phyloP scores from a whole-genome alignment of 2,797 vertebrate species.

The Lepilemur septentrionalis region DNA sequence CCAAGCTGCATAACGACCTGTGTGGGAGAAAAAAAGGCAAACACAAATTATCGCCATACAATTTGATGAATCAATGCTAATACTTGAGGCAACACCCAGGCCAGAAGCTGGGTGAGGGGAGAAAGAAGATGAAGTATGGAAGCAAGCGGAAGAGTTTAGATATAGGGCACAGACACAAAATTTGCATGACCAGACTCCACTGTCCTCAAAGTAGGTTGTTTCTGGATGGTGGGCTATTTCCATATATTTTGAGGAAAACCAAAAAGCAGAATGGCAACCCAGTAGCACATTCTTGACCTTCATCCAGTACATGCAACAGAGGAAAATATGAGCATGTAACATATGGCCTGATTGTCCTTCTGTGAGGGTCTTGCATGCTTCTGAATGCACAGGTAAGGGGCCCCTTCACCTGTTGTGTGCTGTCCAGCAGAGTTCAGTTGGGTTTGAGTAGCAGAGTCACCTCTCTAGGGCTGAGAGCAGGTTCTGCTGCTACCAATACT shows the following conservation, averaged over 20 bases:
- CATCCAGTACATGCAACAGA: rapidly evolving
- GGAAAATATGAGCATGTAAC: neutral
- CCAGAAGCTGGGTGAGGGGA: neutral
- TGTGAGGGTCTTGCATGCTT: neutral
- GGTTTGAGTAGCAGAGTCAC: neutral
- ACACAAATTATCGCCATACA: neutral
- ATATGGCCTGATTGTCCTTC: neutral
- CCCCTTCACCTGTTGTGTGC: rapidly evolving
- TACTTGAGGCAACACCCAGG: neutral
- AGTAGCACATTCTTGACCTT: neutral
- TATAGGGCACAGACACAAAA: neutral
- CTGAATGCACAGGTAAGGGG: rapidly evolving
- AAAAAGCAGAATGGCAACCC: neutral
- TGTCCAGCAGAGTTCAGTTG: neutral
- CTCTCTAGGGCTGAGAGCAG: neutral
- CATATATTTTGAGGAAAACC: neutral
- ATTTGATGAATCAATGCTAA: neutral
- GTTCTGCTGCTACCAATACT: neutral
- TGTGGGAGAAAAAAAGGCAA: neutral
- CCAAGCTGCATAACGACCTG: neutral
- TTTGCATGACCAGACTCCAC: neutral
- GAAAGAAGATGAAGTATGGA: neutral
- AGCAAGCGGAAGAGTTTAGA: neutral
- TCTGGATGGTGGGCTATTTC: neutral
- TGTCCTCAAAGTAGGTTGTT: neutral